Conservation (phyloP, 1,140 invertebrate species). For the Lordiphosa mommai region DNA sequence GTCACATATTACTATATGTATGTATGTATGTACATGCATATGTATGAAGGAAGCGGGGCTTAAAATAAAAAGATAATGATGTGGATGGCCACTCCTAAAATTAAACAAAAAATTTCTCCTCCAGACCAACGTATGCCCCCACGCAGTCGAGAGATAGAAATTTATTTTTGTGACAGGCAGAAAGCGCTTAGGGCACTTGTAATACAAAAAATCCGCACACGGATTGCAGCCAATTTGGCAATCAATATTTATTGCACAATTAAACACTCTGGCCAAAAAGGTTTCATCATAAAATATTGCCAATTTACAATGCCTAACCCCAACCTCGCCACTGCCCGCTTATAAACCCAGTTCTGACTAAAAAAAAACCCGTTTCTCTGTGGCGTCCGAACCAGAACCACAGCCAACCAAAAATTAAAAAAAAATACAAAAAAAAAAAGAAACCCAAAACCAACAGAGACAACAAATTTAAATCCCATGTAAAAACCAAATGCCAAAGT, state of each 20-base stretch:
- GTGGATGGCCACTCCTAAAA: slow-evolving; percentile 49
- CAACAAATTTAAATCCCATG: neutral
- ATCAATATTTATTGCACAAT: slow-evolving; percentile 58
- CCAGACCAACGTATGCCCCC: slow-evolving; percentile 24
- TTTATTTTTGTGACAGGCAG: slow-evolving; percentile 50
- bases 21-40: neutral
- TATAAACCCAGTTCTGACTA: slow-evolving; percentile 20
- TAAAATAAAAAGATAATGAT: neutral
- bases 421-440: slow-evolving; percentile 9
- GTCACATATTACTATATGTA: neutral
- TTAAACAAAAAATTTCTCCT: slow-evolving; percentile 54
- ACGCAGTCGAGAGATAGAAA: slow-evolving; percentile 52
- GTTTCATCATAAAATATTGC: slow-evolving; percentile 70
- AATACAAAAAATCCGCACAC: slow-evolving; percentile 2
- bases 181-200: slow-evolving; percentile 35
- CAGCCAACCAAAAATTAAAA: slow-evolving; percentile 13
- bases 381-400: slow-evolving; percentile 23
- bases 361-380: slow-evolving; percentile 36
- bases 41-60: neutral
- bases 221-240: slow-evolving; percentile 32
- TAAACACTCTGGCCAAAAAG: slow-evolving; percentile 30
- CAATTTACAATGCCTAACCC: neutral
- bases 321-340: neutral
- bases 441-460: slow-evolving; percentile 22
- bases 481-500: slow-evolving; percentile 5